Conservation (phyloP, 2,113 vertebrate species). For the Oncorhynchus kisutch region DNA sequence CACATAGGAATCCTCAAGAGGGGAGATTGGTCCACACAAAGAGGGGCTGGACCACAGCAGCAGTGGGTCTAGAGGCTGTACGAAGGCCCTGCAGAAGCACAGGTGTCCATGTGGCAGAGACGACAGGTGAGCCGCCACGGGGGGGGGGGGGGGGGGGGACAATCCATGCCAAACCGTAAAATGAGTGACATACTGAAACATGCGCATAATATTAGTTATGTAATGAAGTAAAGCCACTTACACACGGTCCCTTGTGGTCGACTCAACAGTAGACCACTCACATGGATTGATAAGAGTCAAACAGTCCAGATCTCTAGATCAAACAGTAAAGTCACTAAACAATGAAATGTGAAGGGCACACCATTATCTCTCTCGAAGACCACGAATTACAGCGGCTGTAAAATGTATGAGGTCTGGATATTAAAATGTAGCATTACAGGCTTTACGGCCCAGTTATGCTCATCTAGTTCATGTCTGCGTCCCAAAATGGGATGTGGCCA, state of each 20-base stretch:
- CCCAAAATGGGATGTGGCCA: not conserved
- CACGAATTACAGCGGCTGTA: not conserved
- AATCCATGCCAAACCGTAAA: no score
- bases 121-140: constrained; percentile 51
- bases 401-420: not conserved
- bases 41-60: constrained; percentile 46
- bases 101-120: constrained; percentile 36
- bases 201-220: no score
- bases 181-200: no score
- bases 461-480: not conserved
- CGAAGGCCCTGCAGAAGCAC: constrained; percentile 66
- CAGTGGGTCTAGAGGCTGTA: constrained; percentile 55
- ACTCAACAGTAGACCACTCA: constrained; percentile 10
- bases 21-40: not conserved
- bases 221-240: not conserved
- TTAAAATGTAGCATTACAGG: not conserved
- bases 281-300: not conserved
- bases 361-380: no score
- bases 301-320: not conserved
- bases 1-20: not conserved
- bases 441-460: not conserved
- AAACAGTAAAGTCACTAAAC: not conserved
- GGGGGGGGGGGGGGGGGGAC: not conserved
- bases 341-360: not conserved
- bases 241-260: not conserved